Base-by-base conservation (phyloP, 1,140 invertebrate genomes). In the Temnothorax nylanderi region DNA sequence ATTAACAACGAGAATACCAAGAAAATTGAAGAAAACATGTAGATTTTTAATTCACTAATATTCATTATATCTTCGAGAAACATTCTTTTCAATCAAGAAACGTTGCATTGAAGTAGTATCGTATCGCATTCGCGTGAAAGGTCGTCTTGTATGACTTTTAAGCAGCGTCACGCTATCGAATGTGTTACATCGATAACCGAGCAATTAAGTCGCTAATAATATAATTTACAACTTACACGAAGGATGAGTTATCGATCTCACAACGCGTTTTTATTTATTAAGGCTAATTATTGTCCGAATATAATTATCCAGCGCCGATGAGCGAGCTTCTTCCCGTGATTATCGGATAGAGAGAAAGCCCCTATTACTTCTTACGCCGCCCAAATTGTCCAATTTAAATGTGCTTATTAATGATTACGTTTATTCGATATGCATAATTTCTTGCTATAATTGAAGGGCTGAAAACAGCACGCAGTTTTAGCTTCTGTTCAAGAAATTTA, bases 141-240 rank as follows among this genome's bases (percentile, higher is more conserved):
- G 69, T 86, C 56, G 21, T 47, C 21, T 37, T 60, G 41, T 62
- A 44, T 34, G 71, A 88, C 37, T 84, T 86, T 88, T 71, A 67
- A 26, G 10, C 47, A 44, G 10, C 54, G 26, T 44, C 21, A 21
- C 34, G 56, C 56, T 5, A 75, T 74, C 65, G 78, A 85, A 87
- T 87, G 81, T 62, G 85, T 72, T 75, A 90, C 78, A 77, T 87
- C 82, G 87, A 91, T 89, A 90, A 87, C 41, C 69, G 65, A 54
- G 88, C 90, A 92, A 92, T 92, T 91, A 90, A 89, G 75, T 71
- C 86, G 87, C 75, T 90, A 92, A 92, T 92, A 91, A 92, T 62
- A 88, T 92, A 92, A 92, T 91, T 92, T 90, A 88, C 86, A 88
- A 74, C 51, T 54, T 47, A 49, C 65, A 81, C 81, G 71, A 65